Base-by-base conservation (phyloP, 2,113 vertebrate genomes). In the Neopipo cinnamomea region DNA sequence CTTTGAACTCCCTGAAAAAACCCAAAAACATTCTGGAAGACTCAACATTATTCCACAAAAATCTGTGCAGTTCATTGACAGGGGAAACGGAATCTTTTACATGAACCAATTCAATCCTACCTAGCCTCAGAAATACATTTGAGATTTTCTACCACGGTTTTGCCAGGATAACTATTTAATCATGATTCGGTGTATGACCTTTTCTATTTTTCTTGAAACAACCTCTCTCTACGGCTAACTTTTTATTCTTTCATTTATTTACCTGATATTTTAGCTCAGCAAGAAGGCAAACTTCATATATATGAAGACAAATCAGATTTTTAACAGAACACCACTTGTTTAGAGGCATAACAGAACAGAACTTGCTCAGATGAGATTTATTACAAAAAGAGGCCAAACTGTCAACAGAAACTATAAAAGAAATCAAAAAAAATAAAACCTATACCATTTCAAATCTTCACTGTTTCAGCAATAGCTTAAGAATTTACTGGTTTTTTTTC, bases 1-100 rank as follows among this genome's bases (percentile, higher is more conserved):
- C 88, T 95, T 93, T 93, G 50, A 96, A 97, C 86, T 87, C 85
- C 81, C 77, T 88, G 63, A 81, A 93, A 95, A 96, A 53, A 58
- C 11, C 22, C 56, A 23, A 59, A 37, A 59, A 16, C 58, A 37
- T 59, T 96, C 75, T 78, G 87, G 80, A 73, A 96, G 39, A 80
- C 86, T 96, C 89, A 97, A 91, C 19, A 56, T 23, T 41, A 76
- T 70, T 75, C 71, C 47, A 84, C 67, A 91, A 89, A 72, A 61
- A 49, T 50, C 67, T 41, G 33, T 46, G 27, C 77, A 94, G 52
- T 77, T 90, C 37, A 71, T 53, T 90, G 52, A 93, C 23, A 80
- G 28, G 66, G 42, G 23, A 85, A 94, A 85, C 3, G 5, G 24
- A 49, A n/a, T 53, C 18, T 85, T 74, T 68, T 53, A 56, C 37